phyloP scores from a whole-genome alignment of 2,888 invertebrate genomes.

The Petrolisthes cinctipes region DNA sequence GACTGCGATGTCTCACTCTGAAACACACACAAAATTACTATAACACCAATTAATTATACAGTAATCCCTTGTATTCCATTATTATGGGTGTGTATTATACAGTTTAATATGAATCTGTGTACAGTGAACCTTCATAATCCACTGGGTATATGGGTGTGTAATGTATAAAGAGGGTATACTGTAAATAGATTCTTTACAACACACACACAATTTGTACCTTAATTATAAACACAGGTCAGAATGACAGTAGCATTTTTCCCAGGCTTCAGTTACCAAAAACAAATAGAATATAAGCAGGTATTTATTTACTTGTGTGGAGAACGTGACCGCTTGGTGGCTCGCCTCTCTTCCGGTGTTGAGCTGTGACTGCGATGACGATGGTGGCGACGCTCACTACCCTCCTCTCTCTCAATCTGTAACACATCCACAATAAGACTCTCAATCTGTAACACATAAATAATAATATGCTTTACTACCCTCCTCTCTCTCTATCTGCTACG shows the following conservation, averaged over 20 bases:
- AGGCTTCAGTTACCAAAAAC: neutral
- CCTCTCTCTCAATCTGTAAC: slow-evolving; percentile 58
- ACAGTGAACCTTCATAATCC: too few relatives aligned
- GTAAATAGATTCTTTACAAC: too few relatives aligned
- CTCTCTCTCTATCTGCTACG: neutral
- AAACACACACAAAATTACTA: neutral
- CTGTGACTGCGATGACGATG: slow-evolving; percentile 58
- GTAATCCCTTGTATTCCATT: too few relatives aligned
- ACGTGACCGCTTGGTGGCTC: slow-evolving; percentile 56
- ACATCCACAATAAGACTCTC: too few relatives aligned
- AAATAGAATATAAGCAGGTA: neutral
- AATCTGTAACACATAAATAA: neutral
- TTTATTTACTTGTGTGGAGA: slow-evolving; percentile 64
- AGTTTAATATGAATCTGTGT: too few relatives aligned
- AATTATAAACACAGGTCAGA: neutral
- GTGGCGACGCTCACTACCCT: slow-evolving; percentile 51
- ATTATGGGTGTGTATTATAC: too few relatives aligned
- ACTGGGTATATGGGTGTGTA: too few relatives aligned
- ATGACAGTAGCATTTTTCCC: neutral
- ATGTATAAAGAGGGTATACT: too few relatives aligned
- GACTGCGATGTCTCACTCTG: slow-evolving; percentile 56
- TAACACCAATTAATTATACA: too few relatives aligned
- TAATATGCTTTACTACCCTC: neutral
- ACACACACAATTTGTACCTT: neutral
- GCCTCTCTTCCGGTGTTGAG: slow-evolving; percentile 59